phyloP scores from a whole-genome alignment of 2,797 vertebrate species.

The Tragelaphus eurycerus region DNA sequence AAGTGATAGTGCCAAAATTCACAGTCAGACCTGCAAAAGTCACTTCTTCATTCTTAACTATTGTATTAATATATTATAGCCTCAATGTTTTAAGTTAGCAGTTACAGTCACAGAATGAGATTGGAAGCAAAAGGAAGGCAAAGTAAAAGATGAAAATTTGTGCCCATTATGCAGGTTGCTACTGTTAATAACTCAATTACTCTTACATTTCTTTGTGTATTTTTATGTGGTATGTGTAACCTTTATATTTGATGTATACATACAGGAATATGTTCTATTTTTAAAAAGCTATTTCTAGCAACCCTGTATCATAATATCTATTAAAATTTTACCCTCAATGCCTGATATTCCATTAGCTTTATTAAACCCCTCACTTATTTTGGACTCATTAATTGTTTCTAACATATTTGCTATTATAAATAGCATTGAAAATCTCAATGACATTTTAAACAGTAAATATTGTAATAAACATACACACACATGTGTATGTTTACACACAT shows the following conservation, averaged over 20 bases:
- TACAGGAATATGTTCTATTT: neutral
- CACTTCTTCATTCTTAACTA: neutral
- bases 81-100: neutral
- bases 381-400: neutral
- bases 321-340: neutral
- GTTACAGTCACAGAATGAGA: neutral
- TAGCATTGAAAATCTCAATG: neutral
- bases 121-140: neutral
- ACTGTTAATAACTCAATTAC: neutral
- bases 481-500: neutral
- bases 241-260: neutral
- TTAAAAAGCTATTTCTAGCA: neutral
- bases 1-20: neutral
- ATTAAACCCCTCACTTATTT: neutral
- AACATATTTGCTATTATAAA: neutral
- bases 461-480: neutral
- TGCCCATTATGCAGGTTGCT: neutral
- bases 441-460: neutral
- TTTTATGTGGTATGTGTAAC: neutral
- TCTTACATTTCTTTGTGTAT: neutral
- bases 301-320: neutral
- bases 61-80: neutral
- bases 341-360: neutral
- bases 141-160: neutral
- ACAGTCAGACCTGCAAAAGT: neutral